These are phyloP conservation scores for Mus musculus DNA, from an alignment of 2,113 vertebrate genomes.

Conservation along the genomic window DNA sequence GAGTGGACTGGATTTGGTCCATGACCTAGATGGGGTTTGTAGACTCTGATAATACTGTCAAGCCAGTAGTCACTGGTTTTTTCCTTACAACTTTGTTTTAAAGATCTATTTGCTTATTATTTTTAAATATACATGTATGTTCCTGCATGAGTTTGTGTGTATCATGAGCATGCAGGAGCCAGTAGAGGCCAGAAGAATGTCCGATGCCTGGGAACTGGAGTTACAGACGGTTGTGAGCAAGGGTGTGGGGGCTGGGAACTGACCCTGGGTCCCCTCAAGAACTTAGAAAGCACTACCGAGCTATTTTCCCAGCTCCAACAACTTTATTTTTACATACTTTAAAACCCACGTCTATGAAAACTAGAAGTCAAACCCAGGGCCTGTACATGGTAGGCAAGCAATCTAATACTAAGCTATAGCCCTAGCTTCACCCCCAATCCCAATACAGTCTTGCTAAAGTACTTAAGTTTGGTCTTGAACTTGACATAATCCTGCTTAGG, in stretches of 20 bases:
- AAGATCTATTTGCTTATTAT: neutral
- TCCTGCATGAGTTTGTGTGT: neutral
- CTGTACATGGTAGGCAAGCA: neutral
- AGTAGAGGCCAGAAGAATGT: neutral
- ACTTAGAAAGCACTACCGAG: neutral
- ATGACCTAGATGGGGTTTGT: neutral
- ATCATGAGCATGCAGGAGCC: neutral
- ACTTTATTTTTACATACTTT: slow-evolving; percentile 16
- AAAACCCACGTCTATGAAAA: neutral
- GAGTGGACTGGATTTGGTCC: neutral
- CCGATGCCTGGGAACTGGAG: neutral
- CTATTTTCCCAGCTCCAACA: neutral
- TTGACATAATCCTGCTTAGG: neutral
- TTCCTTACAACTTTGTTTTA: neutral
- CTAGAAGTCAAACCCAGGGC: neutral
- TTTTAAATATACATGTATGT: neutral
- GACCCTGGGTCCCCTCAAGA: neutral
- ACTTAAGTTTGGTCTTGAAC: neutral
- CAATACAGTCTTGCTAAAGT: neutral
- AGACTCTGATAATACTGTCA: slow-evolving; percentile 14
- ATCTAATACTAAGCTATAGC: neutral
- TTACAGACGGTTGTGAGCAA: neutral
- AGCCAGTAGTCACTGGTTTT: neutral
- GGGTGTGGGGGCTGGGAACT: too few species aligned
- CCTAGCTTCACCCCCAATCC: too few species aligned